These are phyloP conservation scores for Stichodactyla mertensii DNA, from an alignment of 64 coral and sea anemone species.

Conservation along the genomic window DNA sequence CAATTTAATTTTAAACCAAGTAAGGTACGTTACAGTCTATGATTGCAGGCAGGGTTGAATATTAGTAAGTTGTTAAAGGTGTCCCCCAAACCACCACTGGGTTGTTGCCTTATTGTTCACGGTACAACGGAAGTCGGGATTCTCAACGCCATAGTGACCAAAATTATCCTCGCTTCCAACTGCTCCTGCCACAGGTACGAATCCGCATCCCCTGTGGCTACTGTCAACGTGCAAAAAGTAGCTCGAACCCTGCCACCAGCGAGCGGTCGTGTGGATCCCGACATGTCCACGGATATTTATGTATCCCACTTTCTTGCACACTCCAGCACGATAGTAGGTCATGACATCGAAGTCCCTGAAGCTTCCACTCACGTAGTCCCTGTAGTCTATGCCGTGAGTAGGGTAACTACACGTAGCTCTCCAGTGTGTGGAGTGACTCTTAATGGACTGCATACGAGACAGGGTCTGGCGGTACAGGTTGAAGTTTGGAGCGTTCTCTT, in stretches of 20 bases:
- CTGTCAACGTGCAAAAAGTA: too few relatives aligned
- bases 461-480: constrained; percentile 32
- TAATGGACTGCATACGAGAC: constrained; percentile 16
- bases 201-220: too few relatives aligned
- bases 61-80: too few relatives aligned
- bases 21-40: too few relatives aligned
- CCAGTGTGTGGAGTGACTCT: constrained; percentile 46
- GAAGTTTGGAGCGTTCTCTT: constrained; percentile 31
- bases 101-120: too few relatives aligned
- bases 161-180: too few relatives aligned
- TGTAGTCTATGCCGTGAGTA: constrained; percentile 14
- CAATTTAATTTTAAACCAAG: too few relatives aligned
- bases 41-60: too few relatives aligned
- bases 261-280: background rate
- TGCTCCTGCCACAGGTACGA: too few relatives aligned
- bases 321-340: background rate
- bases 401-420: constrained; percentile 35
- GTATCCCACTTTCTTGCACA: constrained; percentile 44
- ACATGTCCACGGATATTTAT: constrained; percentile 49
- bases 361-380: constrained; percentile 36
- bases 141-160: too few relatives aligned
- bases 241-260: background rate
- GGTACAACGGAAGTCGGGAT: too few relatives aligned
- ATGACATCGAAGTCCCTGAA: constrained; percentile 42
- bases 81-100: too few relatives aligned